Base-by-base conservation (phyloP, 2,797 vertebrate genomes). In the Hoplostethus atlanticus region DNA sequence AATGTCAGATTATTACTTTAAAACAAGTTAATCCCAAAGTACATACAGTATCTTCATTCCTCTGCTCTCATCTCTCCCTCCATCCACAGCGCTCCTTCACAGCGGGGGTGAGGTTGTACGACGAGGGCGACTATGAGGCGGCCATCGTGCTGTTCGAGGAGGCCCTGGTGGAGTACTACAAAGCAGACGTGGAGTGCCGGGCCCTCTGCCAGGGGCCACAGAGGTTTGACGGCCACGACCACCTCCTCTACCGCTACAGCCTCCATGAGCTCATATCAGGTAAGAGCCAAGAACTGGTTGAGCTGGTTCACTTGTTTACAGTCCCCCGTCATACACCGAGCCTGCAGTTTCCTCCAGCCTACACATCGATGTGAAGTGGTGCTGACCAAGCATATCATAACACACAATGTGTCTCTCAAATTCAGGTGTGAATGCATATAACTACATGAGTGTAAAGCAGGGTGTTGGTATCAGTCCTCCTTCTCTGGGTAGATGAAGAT, bases 261-360 rank as follows among this genome's bases (percentile, higher is more conserved):
- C 95, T 99, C 56, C 95, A 96, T 0, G 97, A 99, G 91, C 91
- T 96, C 25, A 89, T 99, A 71, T 97, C 98, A 94, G 98, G 98
- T 99, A 92, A 91, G 88, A 40, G 3, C 8, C 51, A 50, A 40
- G 30, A 16, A 15, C 16, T 3, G 21, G 15, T 1, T 40, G 2
- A 5, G 48, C 12, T 34, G 5, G 3, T 53, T 59, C 17, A 53
- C 5, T 17, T 5, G 3, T 6, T 21, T 21, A 38, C 17, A n/a
- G 7, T 46, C 1, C 16, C 2, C 12, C 13, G 1, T 30, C 15
- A 6, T 50, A 17, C 42, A 28, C 28, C 28, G 3, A 28, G 28
- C 28, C 28, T 28, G 28, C 28, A 28, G 2, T 28, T 28, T 56
- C 64, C 46, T 36, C 7, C 34, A 7, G 34, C 34, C 34, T 36